Percentiles rank a stretch among this genome's conserved stretches.
Evolutionary conservation across 2,888 invertebrate species (phyloP).

Genomic region (Ephialtes manifestator): DNA sequence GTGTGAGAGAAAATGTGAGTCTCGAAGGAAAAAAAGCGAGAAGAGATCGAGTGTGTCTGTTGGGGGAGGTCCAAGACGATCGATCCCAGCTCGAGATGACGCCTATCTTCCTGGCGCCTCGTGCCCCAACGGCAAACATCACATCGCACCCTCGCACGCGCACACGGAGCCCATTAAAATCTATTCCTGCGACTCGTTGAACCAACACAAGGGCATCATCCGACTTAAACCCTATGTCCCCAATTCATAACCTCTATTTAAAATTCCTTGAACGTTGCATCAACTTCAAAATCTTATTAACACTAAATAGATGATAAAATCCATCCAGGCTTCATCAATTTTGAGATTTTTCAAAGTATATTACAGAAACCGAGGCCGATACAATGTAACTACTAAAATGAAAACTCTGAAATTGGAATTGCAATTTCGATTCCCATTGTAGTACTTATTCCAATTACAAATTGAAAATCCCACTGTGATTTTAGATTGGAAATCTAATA

Average conservation of each 20-base stretch:
- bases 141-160: conserved; percentile 60
- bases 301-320: too few relatives aligned
- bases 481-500: too few relatives aligned
- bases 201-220: conserved; percentile 22
- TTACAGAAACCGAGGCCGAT: too few relatives aligned
- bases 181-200: conserved; percentile 65
- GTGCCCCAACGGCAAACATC: conserved; percentile 69
- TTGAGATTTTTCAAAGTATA: background rate
- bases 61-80: conserved; percentile 78
- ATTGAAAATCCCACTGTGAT: too few relatives aligned
- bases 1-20: conserved; percentile 60
- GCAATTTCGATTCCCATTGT: too few relatives aligned
- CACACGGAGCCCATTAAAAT: conserved; percentile 72
- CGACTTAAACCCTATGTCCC: background rate
- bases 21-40: conserved; percentile 54
- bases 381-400: too few relatives aligned
- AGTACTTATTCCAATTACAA: too few relatives aligned
- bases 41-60: conserved; percentile 69
- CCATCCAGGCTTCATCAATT: background rate
- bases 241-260: background rate
- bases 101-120: conserved; percentile 82
- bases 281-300: too few relatives aligned
- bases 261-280: too few relatives aligned
- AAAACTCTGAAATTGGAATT: too few relatives aligned
- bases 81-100: conserved; percentile 84